Conservation (phyloP, 2,888 invertebrate genomes). For the Acholoe squamosa region DNA sequence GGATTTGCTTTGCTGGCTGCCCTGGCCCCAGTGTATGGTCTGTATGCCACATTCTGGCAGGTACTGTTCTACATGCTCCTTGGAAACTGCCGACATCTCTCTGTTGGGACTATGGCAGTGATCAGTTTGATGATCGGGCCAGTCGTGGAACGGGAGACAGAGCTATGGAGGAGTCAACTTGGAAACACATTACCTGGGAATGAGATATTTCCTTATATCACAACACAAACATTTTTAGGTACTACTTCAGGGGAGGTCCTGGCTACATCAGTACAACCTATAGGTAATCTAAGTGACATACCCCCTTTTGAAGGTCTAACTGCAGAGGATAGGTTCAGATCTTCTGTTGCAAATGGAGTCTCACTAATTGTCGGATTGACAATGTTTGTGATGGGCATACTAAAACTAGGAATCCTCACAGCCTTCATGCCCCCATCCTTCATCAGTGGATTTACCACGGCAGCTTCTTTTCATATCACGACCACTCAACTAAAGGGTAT, state of each 20-base stretch:
- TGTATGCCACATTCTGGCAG: conserved; percentile 95
- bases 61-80: conserved; percentile 92
- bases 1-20: conserved; percentile 84
- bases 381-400: conserved; percentile 90
- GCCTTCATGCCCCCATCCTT: conserved; percentile 90
- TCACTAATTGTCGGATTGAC: conserved; percentile 73
- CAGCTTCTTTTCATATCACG: conserved; percentile 71
- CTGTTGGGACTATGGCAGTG: conserved; percentile 86
- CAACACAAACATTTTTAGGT: background rate
- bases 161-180: background rate
- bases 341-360: conserved; percentile 68
- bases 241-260: background rate
- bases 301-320: background rate
- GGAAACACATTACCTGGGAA: no score
- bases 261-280: background rate
- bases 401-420: conserved; percentile 90
- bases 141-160: conserved; percentile 68
- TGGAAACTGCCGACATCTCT: conserved; percentile 93
- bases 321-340: background rate
- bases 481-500: conserved; percentile 71
- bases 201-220: background rate
- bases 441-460: conserved; percentile 72
- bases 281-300: background rate
- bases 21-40: conserved; percentile 84
- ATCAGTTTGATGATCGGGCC: conserved; percentile 78